A percentile compares a stretch with the other conserved stretches of the same genome.
Conservation (phyloP, 2,797 vertebrate species). For the Dendrocincla fuliginosa region DNA sequence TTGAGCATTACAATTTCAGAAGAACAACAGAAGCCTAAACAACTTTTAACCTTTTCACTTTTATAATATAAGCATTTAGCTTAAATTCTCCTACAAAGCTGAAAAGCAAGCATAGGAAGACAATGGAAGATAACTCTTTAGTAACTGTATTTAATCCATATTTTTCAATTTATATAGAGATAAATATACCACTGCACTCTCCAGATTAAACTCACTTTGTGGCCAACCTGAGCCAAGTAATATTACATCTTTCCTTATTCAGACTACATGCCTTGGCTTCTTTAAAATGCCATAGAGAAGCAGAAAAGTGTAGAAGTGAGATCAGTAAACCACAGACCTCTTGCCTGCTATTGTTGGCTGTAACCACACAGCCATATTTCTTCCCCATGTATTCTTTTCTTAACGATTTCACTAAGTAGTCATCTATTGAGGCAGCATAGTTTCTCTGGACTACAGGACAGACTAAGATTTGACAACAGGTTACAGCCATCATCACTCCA, state of each 20-base stretch:
- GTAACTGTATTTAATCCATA: not conserved
- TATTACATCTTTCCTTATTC: not conserved
- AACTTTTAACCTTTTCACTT: not conserved
- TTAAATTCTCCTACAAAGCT: not conserved
- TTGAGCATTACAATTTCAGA: not conserved
- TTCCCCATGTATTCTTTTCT: not conserved
- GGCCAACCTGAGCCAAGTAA: not conserved
- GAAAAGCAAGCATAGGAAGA: not conserved
- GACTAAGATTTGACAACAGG: not conserved
- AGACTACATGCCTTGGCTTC: not conserved
- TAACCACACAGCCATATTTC: not conserved
- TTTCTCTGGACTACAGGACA: not conserved
- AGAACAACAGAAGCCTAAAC: not conserved
- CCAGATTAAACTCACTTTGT: not conserved
- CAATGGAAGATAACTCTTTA: not conserved
- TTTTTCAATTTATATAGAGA: not conserved
- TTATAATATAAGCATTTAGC: not conserved
- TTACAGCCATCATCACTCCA: not conserved
- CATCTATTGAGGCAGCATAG: not conserved
- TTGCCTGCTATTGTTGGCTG: accelerated
- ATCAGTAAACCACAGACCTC: not conserved
- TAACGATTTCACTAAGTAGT: not conserved
- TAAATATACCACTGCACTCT: not conserved
- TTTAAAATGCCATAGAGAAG: not conserved
- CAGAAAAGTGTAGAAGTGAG: not conserved